phyloP scores from a whole-genome alignment of 1,140 invertebrate species.

The Drosophila persimilis region DNA sequence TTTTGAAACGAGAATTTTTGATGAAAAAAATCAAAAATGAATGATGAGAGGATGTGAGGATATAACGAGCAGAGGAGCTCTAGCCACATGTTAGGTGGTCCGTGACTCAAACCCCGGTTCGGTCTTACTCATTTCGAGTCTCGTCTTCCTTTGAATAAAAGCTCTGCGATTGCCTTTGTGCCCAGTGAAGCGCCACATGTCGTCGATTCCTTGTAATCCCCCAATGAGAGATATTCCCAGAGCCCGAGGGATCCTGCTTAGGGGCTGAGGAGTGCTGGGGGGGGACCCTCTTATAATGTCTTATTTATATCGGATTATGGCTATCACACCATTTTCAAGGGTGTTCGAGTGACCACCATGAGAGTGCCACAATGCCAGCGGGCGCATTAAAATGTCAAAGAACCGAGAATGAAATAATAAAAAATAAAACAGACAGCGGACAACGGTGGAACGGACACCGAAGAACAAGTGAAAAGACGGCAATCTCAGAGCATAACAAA shows the following conservation, averaged over 20 bases:
- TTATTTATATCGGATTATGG: conserved; percentile 79
- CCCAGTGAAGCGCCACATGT: conserved; percentile 62
- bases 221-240: conserved; percentile 26
- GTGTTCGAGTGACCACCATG: conserved; percentile 60
- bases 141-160: conserved; percentile 20
- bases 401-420: conserved; percentile 57
- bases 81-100: conserved; percentile 45
- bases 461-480: conserved; percentile 38
- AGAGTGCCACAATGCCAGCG: conserved; percentile 71
- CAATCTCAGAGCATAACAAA: conserved; percentile 19
- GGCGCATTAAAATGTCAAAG: conserved; percentile 78
- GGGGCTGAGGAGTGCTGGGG: neutral
- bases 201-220: conserved; percentile 74
- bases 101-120: conserved; percentile 30
- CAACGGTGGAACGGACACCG: neutral
- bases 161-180: conserved; percentile 28
- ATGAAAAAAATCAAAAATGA: conserved; percentile 48
- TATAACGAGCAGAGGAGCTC: conserved; percentile 31
- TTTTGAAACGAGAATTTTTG: conserved; percentile 49
- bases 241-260: conserved; percentile 28
- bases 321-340: conserved; percentile 72
- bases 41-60: conserved; percentile 53
- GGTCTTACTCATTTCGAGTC: conserved; percentile 30
- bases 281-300: conserved; percentile 69
- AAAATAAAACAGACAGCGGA: conserved; percentile 56